Conservation (phyloP, 2,113 vertebrate species). For the Penelope pileata region DNA sequence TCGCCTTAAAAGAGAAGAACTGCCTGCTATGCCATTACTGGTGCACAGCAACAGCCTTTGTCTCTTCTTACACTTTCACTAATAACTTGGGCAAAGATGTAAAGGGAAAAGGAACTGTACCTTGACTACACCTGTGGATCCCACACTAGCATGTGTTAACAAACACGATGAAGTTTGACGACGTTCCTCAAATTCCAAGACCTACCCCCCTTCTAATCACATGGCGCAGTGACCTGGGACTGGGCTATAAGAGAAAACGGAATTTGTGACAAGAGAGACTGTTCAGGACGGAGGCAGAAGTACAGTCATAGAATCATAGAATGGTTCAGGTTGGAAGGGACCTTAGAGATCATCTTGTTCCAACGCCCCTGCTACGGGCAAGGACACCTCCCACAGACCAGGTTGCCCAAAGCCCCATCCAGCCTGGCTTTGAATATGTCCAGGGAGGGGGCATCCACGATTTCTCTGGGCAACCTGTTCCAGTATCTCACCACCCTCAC, state of each 20-base stretch:
- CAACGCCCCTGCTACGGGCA: no score
- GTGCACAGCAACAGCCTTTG: neutral
- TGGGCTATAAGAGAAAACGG: neutral
- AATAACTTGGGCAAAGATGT: neutral
- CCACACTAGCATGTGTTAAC: neutral
- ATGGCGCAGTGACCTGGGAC: neutral
- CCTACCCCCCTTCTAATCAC: neutral
- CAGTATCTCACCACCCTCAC: no score
- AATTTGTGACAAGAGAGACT: neutral
- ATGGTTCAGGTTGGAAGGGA: no score
- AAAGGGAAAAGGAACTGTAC: neutral
- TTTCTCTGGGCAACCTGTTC: no score
- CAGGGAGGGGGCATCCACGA: no score
- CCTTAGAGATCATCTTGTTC: no score
- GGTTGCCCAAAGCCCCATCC: no score
- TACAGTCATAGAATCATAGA: no score
- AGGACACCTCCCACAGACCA: no score
- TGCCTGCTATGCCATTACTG: fast-evolving
- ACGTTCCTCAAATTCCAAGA: neutral
- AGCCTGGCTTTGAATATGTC: no score
- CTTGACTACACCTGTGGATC: neutral
- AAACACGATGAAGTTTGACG: neutral
- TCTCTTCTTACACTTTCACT: neutral
- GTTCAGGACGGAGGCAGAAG: neutral
- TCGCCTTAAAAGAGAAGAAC: neutral